phyloP scores from a whole-genome alignment of 92 coral and sea anemone genomes.

The Scolanthus callimorphus region DNA sequence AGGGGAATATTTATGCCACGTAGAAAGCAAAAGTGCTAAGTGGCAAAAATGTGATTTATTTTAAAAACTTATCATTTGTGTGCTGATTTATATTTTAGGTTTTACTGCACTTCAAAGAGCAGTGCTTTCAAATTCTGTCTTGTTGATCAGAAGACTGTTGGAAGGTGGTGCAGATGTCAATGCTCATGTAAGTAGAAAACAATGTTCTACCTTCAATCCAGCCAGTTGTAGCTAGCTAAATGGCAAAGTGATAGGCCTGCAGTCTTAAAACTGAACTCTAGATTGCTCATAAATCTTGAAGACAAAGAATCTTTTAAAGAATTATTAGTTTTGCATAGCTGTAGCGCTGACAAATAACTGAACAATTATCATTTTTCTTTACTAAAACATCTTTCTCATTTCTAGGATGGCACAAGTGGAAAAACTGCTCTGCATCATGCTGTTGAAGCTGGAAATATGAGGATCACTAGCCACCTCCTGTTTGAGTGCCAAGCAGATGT shows the following conservation, averaged over 20 bases:
- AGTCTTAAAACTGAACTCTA: no score
- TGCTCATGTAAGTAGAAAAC: conserved; percentile 42
- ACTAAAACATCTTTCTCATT: neutral
- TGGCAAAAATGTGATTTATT: no score
- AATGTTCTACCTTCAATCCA: neutral
- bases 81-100: conserved; percentile 42
- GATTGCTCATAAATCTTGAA: no score
- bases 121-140: conserved; percentile 34
- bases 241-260: no score
- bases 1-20: neutral
- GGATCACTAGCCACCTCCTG: conserved; percentile 62
- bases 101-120: conserved; percentile 82
- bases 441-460: conserved; percentile 68
- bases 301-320: no score
- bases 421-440: conserved; percentile 92
- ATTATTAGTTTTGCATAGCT: no score
- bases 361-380: no score
- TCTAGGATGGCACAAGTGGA: conserved; percentile 89
- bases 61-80: no score
- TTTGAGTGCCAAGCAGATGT: conserved; percentile 70
- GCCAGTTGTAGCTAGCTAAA: neutral
- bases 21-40: neutral
- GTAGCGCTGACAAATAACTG: no score
- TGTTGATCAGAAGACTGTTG: conserved; percentile 50
- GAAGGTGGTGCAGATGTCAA: conserved; percentile 80